Evolutionary conservation across 2,113 vertebrate species (phyloP).

Genomic region (Chamaea fasciata): DNA sequence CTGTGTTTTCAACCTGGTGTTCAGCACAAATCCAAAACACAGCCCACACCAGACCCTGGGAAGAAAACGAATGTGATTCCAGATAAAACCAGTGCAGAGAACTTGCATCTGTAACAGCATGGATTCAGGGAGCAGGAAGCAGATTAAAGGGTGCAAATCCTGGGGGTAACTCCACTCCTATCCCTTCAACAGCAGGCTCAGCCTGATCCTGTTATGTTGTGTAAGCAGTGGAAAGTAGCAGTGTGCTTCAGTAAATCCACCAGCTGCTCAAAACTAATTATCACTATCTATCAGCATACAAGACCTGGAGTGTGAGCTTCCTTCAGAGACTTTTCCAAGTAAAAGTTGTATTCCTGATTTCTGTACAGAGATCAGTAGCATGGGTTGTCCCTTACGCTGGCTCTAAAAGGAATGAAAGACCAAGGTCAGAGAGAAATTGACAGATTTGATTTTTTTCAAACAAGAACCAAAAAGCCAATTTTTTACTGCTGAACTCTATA

Average conservation of each 20-base stretch:
- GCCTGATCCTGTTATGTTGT: neutral
- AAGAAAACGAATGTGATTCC: accelerated
- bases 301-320: neutral
- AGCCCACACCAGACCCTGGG: neutral
- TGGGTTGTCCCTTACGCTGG: neutral
- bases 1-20: accelerated
- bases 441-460: neutral
- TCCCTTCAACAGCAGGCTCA: neutral
- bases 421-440: neutral
- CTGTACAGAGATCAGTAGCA: neutral
- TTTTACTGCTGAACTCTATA: neutral
- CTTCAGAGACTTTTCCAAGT: neutral
- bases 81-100: neutral
- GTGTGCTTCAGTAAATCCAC: neutral
- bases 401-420: neutral
- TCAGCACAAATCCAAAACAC: neutral
- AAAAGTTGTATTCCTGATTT: neutral
- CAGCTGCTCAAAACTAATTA: neutral
- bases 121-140: neutral
- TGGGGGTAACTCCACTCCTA: neutral
- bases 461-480: neutral
- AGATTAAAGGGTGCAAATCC: neutral
- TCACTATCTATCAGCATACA: neutral
- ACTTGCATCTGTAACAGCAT: neutral
- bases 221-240: neutral